Conservation (phyloP, 1,140 invertebrate species). For the Potamilus streckersoni region DNA sequence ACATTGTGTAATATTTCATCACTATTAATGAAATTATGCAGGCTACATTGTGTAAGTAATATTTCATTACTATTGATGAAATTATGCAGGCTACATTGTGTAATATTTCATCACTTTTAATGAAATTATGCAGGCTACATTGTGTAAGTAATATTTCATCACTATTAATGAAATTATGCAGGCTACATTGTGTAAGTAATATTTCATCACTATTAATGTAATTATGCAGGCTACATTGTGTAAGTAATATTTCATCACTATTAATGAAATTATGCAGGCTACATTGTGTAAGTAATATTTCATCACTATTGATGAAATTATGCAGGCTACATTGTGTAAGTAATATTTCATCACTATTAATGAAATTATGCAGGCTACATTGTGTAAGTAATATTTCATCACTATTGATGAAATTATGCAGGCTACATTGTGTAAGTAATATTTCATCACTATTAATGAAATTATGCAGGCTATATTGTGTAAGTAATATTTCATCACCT, state of each 20-base stretch:
- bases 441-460: slow-evolving; percentile 26
- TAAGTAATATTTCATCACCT: slow-evolving; percentile 38
- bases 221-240: slow-evolving; percentile 44
- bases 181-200: slow-evolving; percentile 54
- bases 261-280: slow-evolving; percentile 44
- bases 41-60: slow-evolving; percentile 54
- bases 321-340: slow-evolving; percentile 54
- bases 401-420: slow-evolving; percentile 35
- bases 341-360: slow-evolving; percentile 3
- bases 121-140: slow-evolving; percentile 46
- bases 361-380: slow-evolving; percentile 46
- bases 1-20: slow-evolving; percentile 43
- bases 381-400: slow-evolving; percentile 46
- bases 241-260: slow-evolving; percentile 38
- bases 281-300: slow-evolving; percentile 49
- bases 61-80: slow-evolving; percentile 26
- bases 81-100: slow-evolving; percentile 44
- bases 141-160: slow-evolving; percentile 46
- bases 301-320: slow-evolving; percentile 31
- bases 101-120: slow-evolving; percentile 30
- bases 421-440: slow-evolving; percentile 54
- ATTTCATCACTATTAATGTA: slow-evolving; percentile 25
- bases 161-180: slow-evolving; percentile 36
- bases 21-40: slow-evolving; percentile 36
- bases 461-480: slow-evolving; percentile 44